Base-by-base conservation (phyloP, 2,797 vertebrate species). In the Chloroceryle amazona region DNA sequence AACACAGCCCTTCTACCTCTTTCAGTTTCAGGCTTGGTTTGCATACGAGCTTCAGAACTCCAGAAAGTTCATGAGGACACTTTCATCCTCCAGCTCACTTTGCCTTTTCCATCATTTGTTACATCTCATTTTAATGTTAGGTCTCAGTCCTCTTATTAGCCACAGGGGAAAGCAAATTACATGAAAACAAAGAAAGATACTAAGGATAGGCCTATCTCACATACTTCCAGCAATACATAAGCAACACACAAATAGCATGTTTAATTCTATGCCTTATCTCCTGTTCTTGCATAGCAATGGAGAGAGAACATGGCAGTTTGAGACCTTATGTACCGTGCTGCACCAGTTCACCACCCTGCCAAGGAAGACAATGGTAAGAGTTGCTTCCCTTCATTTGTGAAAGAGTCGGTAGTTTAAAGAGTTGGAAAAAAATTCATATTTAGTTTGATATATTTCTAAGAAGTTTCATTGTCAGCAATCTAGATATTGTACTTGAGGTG, bases 231-330 rank as follows among this genome's bases (percentile, higher is more conserved):
- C 82, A 70, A 44, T 58, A 47, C 35, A 12, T 49, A 74, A 61
- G 39, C 55, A 62, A 51, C 37, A 65, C 46, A 74, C 19, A 55
- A 49, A 37, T 22, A 41, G 23, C 8, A 5, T 19, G 31, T 51
- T 72, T 57, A 33, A 26, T 46, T 78, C 29, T 22, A 0, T 35
- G 28, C 33, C 68, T 82, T 78, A 66, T 63, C 73, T 81, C 44
- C 44, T 37, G 11, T 12, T 66, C 46, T 39, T 26, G 29, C 1
- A 1, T 0, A 51, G 44, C n/a, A n/a, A 8, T 3, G 35, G 41
- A 74, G 41, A 62, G 41, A 71, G 41, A 62, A 73, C 0, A 3
- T 0, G 0, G 13, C 46, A 51, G 51, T 13, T 60, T 11, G 46
- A 17, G 28, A 14, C 21, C 37, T 55, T n/a, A 17, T 0, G 4